These are phyloP conservation scores for Subacronicta megacephala DNA, from an alignment of 2,888 invertebrate species.

Conservation along the genomic window DNA sequence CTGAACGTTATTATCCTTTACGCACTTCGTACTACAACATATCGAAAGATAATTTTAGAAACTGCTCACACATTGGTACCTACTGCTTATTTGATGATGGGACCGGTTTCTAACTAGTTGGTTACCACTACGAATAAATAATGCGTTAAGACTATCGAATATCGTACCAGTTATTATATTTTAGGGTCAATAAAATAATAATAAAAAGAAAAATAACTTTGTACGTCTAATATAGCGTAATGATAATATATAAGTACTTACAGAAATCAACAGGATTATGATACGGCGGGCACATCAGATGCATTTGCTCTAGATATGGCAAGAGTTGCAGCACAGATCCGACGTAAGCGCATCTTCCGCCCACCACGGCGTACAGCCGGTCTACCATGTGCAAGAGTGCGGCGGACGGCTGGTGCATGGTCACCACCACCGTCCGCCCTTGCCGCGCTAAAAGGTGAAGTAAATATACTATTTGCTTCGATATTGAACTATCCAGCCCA, in stretches of 20 bases:
- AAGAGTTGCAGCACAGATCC: slow-evolving; percentile 94
- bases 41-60: not conserved
- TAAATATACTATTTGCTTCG: slow-evolving; percentile 94
- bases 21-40: not conserved
- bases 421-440: slow-evolving; percentile 96
- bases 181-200: no score
- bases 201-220: no score
- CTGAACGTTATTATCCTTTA: not conserved
- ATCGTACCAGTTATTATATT: no score
- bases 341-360: slow-evolving; percentile 94
- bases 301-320: slow-evolving; percentile 92
- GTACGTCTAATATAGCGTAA: no score
- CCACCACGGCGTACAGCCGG: slow-evolving; percentile 95
- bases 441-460: slow-evolving; percentile 95
- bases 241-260: slow-evolving; percentile 83
- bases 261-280: slow-evolving; percentile 98
- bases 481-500: slow-evolving; percentile 90
- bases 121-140: not conserved
- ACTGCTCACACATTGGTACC: no score
- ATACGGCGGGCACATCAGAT: slow-evolving; percentile 94
- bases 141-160: not conserved
- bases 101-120: slow-evolving; percentile 27
- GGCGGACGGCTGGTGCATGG: slow-evolving; percentile 97
- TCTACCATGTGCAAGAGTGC: slow-evolving; percentile 96
- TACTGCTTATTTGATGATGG: not conserved